phyloP scores from a whole-genome alignment of 2,888 invertebrate species.

The Drosophila merina region DNA sequence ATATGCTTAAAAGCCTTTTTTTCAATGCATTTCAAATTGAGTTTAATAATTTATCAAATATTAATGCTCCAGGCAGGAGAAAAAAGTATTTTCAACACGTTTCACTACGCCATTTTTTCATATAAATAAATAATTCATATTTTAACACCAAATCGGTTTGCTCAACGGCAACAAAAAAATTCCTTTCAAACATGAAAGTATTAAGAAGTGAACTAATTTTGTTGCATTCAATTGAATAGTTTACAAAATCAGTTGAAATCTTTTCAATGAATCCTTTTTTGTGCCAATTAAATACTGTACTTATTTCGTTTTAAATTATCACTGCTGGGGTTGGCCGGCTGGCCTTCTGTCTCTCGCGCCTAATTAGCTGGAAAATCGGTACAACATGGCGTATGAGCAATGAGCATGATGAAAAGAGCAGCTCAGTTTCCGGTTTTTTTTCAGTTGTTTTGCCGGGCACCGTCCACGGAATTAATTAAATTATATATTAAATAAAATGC shows the following conservation, averaged over 20 bases:
- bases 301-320: not conserved
- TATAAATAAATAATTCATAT: conserved; percentile 12
- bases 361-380: conserved; percentile 58
- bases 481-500: conserved; percentile 58
- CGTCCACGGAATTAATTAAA: conserved; percentile 39
- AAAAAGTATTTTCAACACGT: not conserved
- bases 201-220: not conserved
- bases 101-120: not conserved
- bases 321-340: not conserved
- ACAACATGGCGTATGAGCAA: conserved; percentile 52
- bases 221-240: not conserved
- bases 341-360: conserved; percentile 16
- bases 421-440: conserved; percentile 16
- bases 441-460: not conserved
- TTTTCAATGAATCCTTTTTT: not conserved
- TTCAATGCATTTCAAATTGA: not conserved
- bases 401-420: conserved; percentile 33
- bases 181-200: not conserved
- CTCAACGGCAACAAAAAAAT: not conserved
- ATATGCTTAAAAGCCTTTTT: not conserved
- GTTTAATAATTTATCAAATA: not conserved
- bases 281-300: not conserved
- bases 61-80: not conserved
- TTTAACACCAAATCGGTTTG: conserved; percentile 15
- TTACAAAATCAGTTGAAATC: not conserved